Base-by-base conservation (phyloP, 2,888 invertebrate genomes). In the Tinea pellionella region DNA sequence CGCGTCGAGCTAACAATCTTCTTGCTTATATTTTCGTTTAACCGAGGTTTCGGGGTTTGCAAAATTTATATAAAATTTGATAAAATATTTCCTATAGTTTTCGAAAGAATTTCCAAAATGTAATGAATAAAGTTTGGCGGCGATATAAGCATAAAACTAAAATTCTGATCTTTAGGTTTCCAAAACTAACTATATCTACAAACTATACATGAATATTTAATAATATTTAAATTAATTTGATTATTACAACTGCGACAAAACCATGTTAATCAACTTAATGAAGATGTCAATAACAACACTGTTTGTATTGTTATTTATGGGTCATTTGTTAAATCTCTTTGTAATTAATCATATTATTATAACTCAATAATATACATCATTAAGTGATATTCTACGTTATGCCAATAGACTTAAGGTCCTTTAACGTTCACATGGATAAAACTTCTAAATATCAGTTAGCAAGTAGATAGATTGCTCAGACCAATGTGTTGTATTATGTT, bases 21-120 rank as follows among this genome's bases (percentile, higher is more conserved):
- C 47, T 47, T 16, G 47, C 47, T 47, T 47, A 47, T 47, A 47
- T 47, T 47, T 47, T 47, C 47, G 47, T 47, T 47, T 47, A 47
- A 47, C 47, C 47, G 47, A 47, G 47, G 47, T 6, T 47, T 37
- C 13, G 47, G 15, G 47, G 47, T 47, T 47, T 9, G 47, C 15
- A 47, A 47, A 47, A 47, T 47, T 47, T 47, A 47, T 47, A 47
- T 16, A 9, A 47, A 47, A 47, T 47, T 47, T 47, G 2, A 15
- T 47, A 47, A 15, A 47, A 47, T 47, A 47, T 47, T 47, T n/a
- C n/a, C 1, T 15, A 9, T 47, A 47, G 47, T 47, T 47, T 47
- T 47, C 47, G 47, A 13, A 47, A 47, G 15, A 41, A 2, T 47
- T 47, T 15, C 15, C 4, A 47, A 47, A 47, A 47, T 2, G 6